Evolutionary conservation across 2,797 vertebrate genomes (phyloP), one percentile per base, ranked within the genome.

Genomic region (Darevskia nairensis): DNA sequence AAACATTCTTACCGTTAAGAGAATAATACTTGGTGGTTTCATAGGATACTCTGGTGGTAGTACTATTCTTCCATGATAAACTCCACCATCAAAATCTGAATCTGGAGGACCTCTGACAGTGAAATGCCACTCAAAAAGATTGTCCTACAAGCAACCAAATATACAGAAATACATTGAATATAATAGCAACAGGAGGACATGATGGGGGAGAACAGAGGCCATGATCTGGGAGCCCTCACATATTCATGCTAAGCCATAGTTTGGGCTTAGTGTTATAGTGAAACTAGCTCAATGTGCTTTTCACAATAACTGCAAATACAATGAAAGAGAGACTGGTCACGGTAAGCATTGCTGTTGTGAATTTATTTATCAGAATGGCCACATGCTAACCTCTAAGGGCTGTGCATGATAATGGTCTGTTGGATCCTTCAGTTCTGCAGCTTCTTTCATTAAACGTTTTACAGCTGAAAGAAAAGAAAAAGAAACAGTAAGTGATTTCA

Each of bases 331-430:
- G 50, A 15, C 50, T 55, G 50, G 13, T 55, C 13, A 55, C 7
- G 21, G 6, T 64, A 19, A 23, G 61, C 44, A 5, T 25, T 35
- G 25, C 21, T 79, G 44, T 41, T 74, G 10, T 44, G 23, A n/a
- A 68, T 25, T 68, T 50, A 41, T 81, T 59, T 81, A 32, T 4
- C 46, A 72, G n/a, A 41, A 29, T 66, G 35, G 6, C 80, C 0
- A 89, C 17, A 82, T 84, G 96, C 98, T 96, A 94, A 99, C 99
- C 96, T 99, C 99, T 92, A 99, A 97, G 83, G 99, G 99, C 91
- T 99, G 99, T n/a, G 99, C 99, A 78, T 99, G 99, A 96, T 99
- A 99, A 94, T 99, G 99, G 95, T 99, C 98, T 80, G 99, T 99
- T 71, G 99, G 98, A 80, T 99, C 98, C 91, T 98, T 98, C 91